Base-by-base conservation (phyloP, 2,113 vertebrate genomes). In the Progne subis region DNA sequence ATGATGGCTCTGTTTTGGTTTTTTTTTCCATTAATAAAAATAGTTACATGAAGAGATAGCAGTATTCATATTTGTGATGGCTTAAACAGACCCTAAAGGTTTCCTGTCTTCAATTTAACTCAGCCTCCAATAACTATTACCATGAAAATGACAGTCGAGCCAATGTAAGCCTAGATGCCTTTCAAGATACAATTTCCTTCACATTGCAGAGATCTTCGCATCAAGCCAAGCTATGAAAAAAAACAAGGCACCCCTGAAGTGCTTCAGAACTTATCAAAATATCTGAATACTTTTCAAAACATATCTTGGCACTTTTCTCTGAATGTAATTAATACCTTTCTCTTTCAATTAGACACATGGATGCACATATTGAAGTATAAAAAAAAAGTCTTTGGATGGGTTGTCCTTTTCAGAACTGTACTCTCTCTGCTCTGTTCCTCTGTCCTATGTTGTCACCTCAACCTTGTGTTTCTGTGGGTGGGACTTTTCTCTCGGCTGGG, bases 191-290 rank as follows among this genome's bases (percentile, higher is more conserved):
- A 68, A 64, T 65, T 84, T 90, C 71, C 49, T 79, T 64, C 64
- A 53, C 3, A 0, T 5, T 34, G n/a, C 41, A 64, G 52, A 90
- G 59, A 59, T n/a, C 47, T 64, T 92, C 64, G 61, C 50, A 65
- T 61, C 63, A 67, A 90, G 60, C 25, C 74, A 90, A 49, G 63
- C 39, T 18, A 39, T 24, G 61, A 75, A 52, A 61, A 60, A 6
- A 41, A 37, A 37, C 31, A 31, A 89, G 87, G 52, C 68, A 10
- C n/a, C 32, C 68, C 34, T 65, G 37, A 88, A 67, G 67, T 14
- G 49, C 44, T 92, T 69, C 55, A 89, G 77, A 91, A 76, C 74
- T 56, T 72, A 89, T 71, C 56, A 91, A 89, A 95, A 94, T 67
- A 60, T 86, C 86, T 53, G 37, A 88, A 57, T 50, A 43, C n/a